Base-by-base conservation (phyloP, 2,113 vertebrate species). In the Mungos mungo region DNA sequence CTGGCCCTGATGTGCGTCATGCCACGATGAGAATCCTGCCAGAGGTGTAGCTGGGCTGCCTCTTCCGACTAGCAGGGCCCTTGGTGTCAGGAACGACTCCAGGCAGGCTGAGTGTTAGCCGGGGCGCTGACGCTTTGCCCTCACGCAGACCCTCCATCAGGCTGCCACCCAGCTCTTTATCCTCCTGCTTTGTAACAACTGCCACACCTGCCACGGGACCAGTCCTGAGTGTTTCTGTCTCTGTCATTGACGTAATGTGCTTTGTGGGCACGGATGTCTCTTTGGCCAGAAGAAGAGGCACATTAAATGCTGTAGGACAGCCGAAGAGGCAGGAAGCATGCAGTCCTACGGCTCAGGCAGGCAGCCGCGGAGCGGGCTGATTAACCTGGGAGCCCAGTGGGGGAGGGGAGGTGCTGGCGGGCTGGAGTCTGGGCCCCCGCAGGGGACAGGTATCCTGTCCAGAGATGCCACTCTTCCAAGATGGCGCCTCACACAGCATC, bases 11-110 rank as follows among this genome's bases (percentile, higher is more conserved):
- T 3, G 50, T 63, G 16, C 0, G 41, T 25, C 15, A 2, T 4
- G 15, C 27, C 35, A 5, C 0, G 14, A 0, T 5, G 81, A 47
- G 52, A 81, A n/a, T 0, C n/a, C 54, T 52, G 2, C 76, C 5
- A 15, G 13, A 35, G 25, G 1, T 31, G 63, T n/a, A 2, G 41
- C 14, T 0, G 60, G 52, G 50, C 27, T 0, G 0, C 18, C 2
- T 38, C 16, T 29, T 45, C 35, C 31, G 35, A 31, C 9, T 1
- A 6, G 19, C 31, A 5, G 0, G 47, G 69, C 77, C 18, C 7
- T 16, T 1, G 29, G 69, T 93, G 83, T 60, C 33, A 12, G 66
- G 1, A 0, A 5, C 7, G 16, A 29, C 41, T 57, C 65, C 65
- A 27, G 84, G 90, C 38, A 35, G 27, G 31, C 57, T 1, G 25